phyloP scores from a whole-genome alignment of 2,113 vertebrate species.

The Microcebus griseorufus region DNA sequence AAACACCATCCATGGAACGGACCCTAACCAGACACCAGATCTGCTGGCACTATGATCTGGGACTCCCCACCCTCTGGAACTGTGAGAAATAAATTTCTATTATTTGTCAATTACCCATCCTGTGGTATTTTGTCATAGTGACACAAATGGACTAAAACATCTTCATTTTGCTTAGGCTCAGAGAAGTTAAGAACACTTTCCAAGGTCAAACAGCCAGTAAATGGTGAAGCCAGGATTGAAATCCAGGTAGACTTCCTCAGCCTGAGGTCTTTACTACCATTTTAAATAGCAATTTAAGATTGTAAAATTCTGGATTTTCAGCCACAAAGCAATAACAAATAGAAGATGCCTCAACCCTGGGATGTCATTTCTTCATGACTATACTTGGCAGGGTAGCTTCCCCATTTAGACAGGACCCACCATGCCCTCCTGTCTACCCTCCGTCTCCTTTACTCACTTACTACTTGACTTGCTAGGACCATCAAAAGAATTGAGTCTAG shows the following conservation, averaged over 20 bases:
- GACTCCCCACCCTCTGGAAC: not conserved
- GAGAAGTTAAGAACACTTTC: not conserved
- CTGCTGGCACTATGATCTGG: not conserved
- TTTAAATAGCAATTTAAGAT: not conserved
- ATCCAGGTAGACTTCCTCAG: not conserved
- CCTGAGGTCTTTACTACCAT: not conserved
- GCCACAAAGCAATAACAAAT: not conserved
- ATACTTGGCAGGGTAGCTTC: rapidly evolving
- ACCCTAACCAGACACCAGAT: not conserved
- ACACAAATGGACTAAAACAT: not conserved
- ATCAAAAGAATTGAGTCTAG: not conserved
- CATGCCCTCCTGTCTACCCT: not conserved
- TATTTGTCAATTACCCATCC: not conserved
- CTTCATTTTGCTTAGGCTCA: not conserved
- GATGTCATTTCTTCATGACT: not conserved
- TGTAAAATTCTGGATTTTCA: not conserved
- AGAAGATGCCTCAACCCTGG: not conserved
- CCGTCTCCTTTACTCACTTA: not conserved
- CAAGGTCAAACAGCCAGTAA: not conserved
- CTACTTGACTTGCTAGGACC: not conserved
- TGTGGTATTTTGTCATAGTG: not conserved
- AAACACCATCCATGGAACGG: not conserved
- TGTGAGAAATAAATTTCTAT: not conserved
- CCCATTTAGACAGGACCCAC: not conserved
- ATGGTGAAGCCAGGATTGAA: not conserved